Conservation (phyloP, 2,797 vertebrate species). For the Anguilla obscura region DNA sequence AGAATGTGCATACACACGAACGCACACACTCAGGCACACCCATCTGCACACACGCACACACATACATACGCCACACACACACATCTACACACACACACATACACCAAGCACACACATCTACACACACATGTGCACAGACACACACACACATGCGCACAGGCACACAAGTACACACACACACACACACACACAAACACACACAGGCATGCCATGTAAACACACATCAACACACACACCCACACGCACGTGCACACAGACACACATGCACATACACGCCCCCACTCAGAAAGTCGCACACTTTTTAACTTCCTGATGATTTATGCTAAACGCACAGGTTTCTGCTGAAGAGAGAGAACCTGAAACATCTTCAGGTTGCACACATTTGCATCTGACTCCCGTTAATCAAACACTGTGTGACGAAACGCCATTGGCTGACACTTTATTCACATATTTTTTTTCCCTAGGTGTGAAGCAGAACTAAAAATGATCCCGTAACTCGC, state of each 20-base stretch:
- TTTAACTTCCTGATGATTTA: constrained; percentile 43
- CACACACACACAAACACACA: no score
- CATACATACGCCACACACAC: not conserved
- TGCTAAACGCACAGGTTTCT: constrained; percentile 62
- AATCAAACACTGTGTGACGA: constrained; percentile 61
- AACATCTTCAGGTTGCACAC: not conserved
- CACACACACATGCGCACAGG: not conserved
- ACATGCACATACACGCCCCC: not conserved
- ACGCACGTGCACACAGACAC: no score
- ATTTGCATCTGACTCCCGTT: constrained; percentile 35
- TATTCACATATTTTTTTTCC: constrained; percentile 64
- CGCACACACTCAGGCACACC: constrained; percentile 5
- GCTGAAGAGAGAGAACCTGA: constrained; percentile 38
- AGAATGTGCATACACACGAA: constrained; percentile 5
- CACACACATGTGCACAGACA: constrained; percentile 10
- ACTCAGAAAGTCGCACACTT: constrained; percentile 8
- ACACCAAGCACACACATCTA: not conserved
- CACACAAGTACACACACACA: constrained; percentile 3
- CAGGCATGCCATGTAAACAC: no score
- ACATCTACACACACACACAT: constrained; percentile 12
- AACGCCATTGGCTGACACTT: constrained; percentile 69
- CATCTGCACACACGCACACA: constrained; percentile 7
- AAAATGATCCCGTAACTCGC: not conserved
- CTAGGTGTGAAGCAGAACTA: not conserved
- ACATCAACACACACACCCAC: no score